Evolutionary conservation across 2,888 invertebrate genomes (phyloP).

Genomic region (Latrodectus hesperus): DNA sequence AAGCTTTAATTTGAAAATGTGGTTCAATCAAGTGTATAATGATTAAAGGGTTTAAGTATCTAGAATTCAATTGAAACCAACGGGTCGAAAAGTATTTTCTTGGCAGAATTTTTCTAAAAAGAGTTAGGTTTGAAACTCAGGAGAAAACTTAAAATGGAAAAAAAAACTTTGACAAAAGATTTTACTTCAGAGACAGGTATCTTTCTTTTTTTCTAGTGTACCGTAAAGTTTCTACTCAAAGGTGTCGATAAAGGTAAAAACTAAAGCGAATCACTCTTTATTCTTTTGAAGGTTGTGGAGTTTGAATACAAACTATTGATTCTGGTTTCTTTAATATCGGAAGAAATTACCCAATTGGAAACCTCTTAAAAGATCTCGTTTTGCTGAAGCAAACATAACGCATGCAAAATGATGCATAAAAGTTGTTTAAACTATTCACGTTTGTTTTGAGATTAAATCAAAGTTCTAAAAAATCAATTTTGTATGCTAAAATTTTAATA

Average conservation of each 20-base stretch:
- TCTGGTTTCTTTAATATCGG: no score
- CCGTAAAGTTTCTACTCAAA: constrained; percentile 17
- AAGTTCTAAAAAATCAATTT: no score
- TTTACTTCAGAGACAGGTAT: constrained; percentile 17
- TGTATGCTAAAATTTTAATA: no score
- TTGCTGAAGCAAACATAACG: no score
- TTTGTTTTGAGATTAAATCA: no score
- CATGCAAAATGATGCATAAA: no score
- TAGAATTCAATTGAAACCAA: constrained; percentile 42
- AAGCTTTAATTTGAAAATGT: constrained; percentile 44
- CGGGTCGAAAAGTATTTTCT: constrained; percentile 34
- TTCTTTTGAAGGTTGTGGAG: no score
- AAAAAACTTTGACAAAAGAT: constrained; percentile 12
- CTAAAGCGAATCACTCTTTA: no score
- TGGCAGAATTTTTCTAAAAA: constrained; percentile 26
- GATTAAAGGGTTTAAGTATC: constrained; percentile 59
- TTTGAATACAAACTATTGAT: no score
- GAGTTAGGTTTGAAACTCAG: constrained; percentile 21
- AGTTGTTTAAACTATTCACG: no score
- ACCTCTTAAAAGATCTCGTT: no score
- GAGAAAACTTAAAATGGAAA: constrained; percentile 8
- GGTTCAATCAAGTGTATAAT: constrained; percentile 51
- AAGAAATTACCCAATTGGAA: no score
- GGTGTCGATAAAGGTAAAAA: constrained; percentile 21
- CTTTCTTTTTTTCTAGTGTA: constrained; percentile 1